A percentile compares a stretch with the other conserved stretches of the same genome.
Evolutionary conservation across 2,113 vertebrate species (phyloP).

Genomic region (Noturus placidus): DNA sequence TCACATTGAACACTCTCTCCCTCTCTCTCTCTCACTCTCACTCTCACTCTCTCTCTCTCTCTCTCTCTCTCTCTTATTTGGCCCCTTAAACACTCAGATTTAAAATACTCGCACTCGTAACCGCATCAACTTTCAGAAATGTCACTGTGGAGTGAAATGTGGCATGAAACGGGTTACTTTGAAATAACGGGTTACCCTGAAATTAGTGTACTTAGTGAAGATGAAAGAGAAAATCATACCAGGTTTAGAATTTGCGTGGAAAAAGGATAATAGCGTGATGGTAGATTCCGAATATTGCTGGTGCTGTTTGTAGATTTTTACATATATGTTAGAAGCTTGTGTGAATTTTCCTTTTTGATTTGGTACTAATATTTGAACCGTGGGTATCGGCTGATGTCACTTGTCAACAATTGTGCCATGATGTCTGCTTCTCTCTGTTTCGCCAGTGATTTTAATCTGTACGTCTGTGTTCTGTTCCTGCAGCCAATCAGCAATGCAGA

Average conservation of each 20-base stretch:
- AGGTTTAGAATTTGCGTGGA: neutral
- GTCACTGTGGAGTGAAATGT: neutral
- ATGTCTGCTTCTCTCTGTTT: neutral
- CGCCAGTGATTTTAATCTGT: neutral
- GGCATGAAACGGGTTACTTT: neutral
- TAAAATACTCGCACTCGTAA: neutral
- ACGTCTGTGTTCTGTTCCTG: constrained; percentile 10
- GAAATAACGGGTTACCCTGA: no score
- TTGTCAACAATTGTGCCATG: neutral
- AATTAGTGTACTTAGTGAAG: neutral
- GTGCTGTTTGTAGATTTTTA: neutral
- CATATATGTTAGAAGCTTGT: neutral
- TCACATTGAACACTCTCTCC: neutral
- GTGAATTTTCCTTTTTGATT: neutral
- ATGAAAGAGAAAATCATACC: neutral
- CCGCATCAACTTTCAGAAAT: neutral
- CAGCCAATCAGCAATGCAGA: constrained; percentile 57
- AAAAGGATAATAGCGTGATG: neutral
- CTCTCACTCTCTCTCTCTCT: no score
- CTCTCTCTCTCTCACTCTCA: no score
- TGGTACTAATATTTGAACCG: neutral
- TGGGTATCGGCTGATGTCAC: neutral
- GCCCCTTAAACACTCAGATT: neutral
- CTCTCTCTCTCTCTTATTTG: neutral
- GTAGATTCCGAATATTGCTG: neutral